These are phyloP conservation scores for Ochotona curzoniae DNA, from an alignment of 2,113 vertebrate genomes.

Conservation along the genomic window DNA sequence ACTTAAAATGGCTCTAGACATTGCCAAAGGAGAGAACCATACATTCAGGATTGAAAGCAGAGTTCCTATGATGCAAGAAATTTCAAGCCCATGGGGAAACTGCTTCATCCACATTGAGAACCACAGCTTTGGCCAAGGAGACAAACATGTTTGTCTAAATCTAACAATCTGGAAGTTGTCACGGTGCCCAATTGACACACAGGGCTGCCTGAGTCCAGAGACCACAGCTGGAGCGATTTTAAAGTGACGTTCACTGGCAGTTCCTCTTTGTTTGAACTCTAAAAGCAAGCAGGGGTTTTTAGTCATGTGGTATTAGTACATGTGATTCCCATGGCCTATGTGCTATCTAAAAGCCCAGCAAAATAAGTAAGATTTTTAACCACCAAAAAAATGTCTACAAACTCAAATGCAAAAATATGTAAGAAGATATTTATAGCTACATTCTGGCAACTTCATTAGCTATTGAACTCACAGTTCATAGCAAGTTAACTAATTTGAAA, in stretches of 20 bases:
- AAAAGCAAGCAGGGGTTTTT: not conserved
- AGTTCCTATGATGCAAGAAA: not conserved
- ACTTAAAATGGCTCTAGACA: not conserved
- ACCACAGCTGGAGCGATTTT: no score
- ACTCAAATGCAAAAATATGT: conserved; percentile 8
- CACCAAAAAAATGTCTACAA: not conserved
- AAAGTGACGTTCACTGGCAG: not conserved
- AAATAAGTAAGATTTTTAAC: not conserved
- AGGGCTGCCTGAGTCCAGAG: not conserved
- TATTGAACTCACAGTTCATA: not conserved
- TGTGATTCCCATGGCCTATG: not conserved
- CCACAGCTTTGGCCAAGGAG: not conserved
- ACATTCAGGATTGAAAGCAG: not conserved
- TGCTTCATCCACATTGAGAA: not conserved
- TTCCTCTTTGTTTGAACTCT: not conserved
- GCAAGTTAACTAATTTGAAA: conserved; percentile 18
- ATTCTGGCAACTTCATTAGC: not conserved
- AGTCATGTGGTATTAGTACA: not conserved
- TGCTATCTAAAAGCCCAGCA: not conserved
- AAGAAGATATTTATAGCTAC: not conserved
- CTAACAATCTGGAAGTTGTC: not conserved
- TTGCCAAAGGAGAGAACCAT: not conserved
- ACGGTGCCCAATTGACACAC: not conserved
- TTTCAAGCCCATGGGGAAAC: not conserved
- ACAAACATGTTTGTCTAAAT: not conserved